phyloP scores from a whole-genome alignment of 64 coral and sea anemone genomes.

The Pachyseris speciosa region DNA sequence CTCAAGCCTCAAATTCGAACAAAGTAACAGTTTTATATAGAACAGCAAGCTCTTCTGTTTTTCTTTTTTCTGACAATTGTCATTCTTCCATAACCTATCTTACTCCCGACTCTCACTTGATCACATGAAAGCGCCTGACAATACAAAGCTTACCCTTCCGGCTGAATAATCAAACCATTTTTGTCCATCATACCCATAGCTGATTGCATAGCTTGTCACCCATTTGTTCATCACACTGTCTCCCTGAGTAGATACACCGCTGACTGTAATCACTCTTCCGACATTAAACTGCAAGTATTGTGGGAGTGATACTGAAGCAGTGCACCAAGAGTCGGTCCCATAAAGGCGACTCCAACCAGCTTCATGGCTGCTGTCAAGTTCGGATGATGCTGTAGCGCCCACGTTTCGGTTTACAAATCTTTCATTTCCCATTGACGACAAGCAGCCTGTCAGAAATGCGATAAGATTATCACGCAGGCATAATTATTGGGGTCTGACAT shows the following conservation, averaged over 20 bases:
- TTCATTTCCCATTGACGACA: constrained; percentile 17
- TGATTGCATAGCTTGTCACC: constrained; percentile 54
- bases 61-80: no score
- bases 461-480: no score
- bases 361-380: neutral
- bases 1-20: no score
- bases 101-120: no score
- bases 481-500: no score
- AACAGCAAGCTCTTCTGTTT: no score
- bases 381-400: constrained; percentile 14
- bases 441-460: constrained; percentile 22
- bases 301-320: neutral
- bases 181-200: constrained; percentile 18
- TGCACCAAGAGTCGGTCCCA: constrained; percentile 29
- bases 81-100: no score
- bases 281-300: constrained; percentile 67
- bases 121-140: no score
- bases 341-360: neutral
- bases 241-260: constrained; percentile 71
- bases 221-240: constrained; percentile 61
- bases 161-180: neutral
- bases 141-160: neutral
- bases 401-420: neutral
- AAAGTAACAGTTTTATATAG: no score
- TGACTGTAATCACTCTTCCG: constrained; percentile 28